Evolutionary conservation across 2,797 vertebrate genomes (phyloP), one percentile per base, ranked within the genome.

Genomic region (Eulemur albifrons): DNA sequence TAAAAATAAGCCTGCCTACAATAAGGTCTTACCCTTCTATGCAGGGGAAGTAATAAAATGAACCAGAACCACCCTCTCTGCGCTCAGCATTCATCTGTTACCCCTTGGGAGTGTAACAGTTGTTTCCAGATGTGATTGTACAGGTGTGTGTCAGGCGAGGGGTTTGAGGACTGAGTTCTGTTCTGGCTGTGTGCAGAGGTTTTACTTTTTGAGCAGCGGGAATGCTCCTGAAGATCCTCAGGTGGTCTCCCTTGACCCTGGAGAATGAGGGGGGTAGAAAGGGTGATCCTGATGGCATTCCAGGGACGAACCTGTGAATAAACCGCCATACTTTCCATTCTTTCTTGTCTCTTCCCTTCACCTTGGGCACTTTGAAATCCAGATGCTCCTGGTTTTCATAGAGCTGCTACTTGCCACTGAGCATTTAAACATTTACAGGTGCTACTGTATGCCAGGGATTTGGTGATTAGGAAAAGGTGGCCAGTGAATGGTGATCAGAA

Each of bases 51-150:
- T 65, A 79, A 7, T 93, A 65, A 72, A 94, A 63, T 50, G 80
- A 91, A 61, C 45, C 52, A 83, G 72, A 92, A 79, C 59, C 11
- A 21, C 52, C 45, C 54, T 88, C 20, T 72, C 48, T 18, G 11
- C 69, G 38, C 40, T 67, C 11, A 6, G 25, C 50, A 73, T 7
- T 77, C 54, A 59, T 92, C 35, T 84, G 65, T 83, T 85, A 30
- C n/a, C 54, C n/a, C 3, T 40, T 79, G 93, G 72, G 81, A 38
- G 14, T 83, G 20, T 35, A 30, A 61, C 52, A 38, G 52, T 96
- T 95, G 87, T 85, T 96, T 93, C 77, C 85, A 95, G 96, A 81
- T 96, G 88, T 83, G 88, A 88, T 80, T 57, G 38, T 20, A 70
- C 85, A 93, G 82, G 72, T 87, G 38, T 80, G 35, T 4, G 20